Evolutionary conservation across 2,113 vertebrate species (phyloP), one percentile per base, ranked within the genome.

Genomic region (Dryoscopus gambensis): DNA sequence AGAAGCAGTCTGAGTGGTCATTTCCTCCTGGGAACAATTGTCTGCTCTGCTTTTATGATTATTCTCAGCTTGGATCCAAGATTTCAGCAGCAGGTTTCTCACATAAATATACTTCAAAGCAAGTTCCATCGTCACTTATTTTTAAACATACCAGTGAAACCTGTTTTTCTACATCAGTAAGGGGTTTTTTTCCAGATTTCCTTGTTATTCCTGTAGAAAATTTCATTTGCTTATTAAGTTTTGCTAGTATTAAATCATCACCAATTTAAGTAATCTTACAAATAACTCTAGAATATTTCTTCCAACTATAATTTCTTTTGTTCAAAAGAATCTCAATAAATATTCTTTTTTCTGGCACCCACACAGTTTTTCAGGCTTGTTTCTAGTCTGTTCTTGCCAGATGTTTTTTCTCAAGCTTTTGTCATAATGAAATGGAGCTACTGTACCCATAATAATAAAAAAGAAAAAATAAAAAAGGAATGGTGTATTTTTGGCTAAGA

Each of bases 401-500:
- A 82, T 96, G 73, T 89, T 91, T 96, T 92, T 86, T 84, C 57
- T 67, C 28, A 89, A 83, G 47, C 67, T 85, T 96, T 89, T 86
- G 37, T 74, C 59, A 68, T 80, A 89, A 62, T 87, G 87, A 89
- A 93, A 84, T 81, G 39, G 31, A 92, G 42, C 63, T 71, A 69
- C 42, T 88, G n/a, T 94, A 75, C 44, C 33, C 44, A 30, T 44
- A 37, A 37, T 49, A 88, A 76, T 78, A 13, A 42, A 46, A 80
- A 81, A 60, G 86, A 53, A 24, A 23, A 49, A 49, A 65, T 49
- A 46, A 28, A 56, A 50, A 83, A 77, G 33, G 30, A 11, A 5
- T 68, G 31, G 44, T 67, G 46, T 67, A 67, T 39, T 87, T 77
- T 90, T 89, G 69, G 9, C 40, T 56, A 63, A 91, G 23, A 64